Percentiles rank a stretch among this genome's conserved stretches.
Conservation (phyloP, 2,888 invertebrate genomes). For the Thalpophila matura region DNA sequence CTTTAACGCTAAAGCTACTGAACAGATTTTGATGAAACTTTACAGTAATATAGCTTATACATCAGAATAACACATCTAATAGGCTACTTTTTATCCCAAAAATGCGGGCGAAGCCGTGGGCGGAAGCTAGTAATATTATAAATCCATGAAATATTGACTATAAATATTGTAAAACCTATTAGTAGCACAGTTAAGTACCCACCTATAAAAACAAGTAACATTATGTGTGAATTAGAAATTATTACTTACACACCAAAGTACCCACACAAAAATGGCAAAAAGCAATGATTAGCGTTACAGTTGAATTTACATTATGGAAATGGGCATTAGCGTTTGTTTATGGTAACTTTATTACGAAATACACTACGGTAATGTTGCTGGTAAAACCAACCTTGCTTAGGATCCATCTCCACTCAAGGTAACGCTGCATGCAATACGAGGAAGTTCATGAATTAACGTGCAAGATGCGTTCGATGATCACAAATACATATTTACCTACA, state of each 20-base stretch:
- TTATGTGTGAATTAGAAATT: constrained; percentile 1
- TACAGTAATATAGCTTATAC: no score
- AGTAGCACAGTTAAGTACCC: not conserved
- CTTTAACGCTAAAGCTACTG: no score
- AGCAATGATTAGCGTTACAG: constrained; percentile 35
- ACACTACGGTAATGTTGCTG: constrained; percentile 65
- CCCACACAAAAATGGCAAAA: constrained; percentile 4
- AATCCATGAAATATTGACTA: not conserved
- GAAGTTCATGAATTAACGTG: constrained; percentile 80
- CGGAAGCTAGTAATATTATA: no score
- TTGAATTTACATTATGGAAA: constrained; percentile 10
- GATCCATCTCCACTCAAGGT: constrained; percentile 86
- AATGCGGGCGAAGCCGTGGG: no score
- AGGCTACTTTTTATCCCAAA: no score
- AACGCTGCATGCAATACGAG: constrained; percentile 90
- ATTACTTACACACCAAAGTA: constrained; percentile 23
- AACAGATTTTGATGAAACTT: no score
- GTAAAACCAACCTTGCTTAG: constrained; percentile 87
- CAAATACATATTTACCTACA: constrained; percentile 54
- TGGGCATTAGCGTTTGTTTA: constrained; percentile 25
- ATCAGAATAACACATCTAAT: no score
- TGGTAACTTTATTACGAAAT: constrained; percentile 38
- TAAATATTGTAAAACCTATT: no score
- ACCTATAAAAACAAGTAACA: constrained; percentile 1
- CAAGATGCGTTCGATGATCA: constrained; percentile 68